Base-by-base conservation (phyloP, 2,888 invertebrate genomes). In the Lysandra coridon region DNA sequence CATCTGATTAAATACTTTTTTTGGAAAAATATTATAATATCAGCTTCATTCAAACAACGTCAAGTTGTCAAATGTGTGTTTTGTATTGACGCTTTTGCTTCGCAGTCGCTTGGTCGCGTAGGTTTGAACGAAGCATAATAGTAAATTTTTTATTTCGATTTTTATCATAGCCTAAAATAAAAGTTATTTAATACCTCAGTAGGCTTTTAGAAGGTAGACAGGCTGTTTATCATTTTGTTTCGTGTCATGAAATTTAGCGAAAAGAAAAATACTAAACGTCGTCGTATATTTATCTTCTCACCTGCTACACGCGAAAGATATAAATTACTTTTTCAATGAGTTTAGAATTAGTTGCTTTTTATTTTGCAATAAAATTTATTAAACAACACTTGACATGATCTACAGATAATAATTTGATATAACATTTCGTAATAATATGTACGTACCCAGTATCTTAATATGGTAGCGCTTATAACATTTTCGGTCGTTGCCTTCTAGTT, bases 211-310 rank as follows among this genome's bases (percentile, higher is more conserved):
- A 64, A 12, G 12, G 64, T 30, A 64, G 64, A 64, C 64, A 64
- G 64, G 30, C 23, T 64, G 12, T 64, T 64, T 30, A 64, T 64
- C 64, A 64, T 30, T 64, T 64, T 64, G 64, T 64, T 64, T 64
- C 64, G 64, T 30, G 64, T 12, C 30, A 64, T 64, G 64, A 64
- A 64, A 64, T 64, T 64, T 30, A 23, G 23, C 10, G 64, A 64
- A 30, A 30, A 64, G 10, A 64, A 64, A 64, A 62, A 62, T 62
- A 6, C 23, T 6, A 60, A 64, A 64, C 64, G 10, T 64, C 64
- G 10, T 64, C 30, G 2, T 64, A 64, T 64, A 64, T 64, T 64
- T 64, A 30, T 64, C 64, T 64, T 23, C 64, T 64, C 64, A 12
- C 4, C 12, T 64, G 30, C 30, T 23, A 62, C 23, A 23, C 23